Conservation (phyloP, 2,797 vertebrate genomes). For the Synanceia verrucosa region DNA sequence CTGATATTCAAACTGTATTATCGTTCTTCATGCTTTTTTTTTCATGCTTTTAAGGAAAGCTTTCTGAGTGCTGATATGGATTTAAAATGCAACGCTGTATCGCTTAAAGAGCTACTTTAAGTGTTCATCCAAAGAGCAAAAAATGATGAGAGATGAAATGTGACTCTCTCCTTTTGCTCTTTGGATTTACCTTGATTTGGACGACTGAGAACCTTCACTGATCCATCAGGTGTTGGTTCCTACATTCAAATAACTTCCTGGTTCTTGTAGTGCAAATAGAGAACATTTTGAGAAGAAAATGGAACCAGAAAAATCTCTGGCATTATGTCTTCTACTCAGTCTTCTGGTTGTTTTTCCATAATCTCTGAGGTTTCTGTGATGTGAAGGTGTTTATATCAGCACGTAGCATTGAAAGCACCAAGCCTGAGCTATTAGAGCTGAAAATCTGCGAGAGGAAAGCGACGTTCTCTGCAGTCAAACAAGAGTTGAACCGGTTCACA, state of each 20-base stretch:
- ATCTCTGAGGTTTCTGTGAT: not conserved
- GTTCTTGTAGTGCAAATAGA: not conserved
- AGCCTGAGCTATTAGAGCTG: not conserved
- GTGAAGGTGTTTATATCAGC: slow-evolving; percentile 16
- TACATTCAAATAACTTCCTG: not conserved
- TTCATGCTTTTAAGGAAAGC: not conserved
- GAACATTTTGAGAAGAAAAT: not conserved
- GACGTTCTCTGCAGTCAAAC: not conserved
- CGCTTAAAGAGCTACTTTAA: too few species aligned
- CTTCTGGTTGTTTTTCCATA: not conserved
- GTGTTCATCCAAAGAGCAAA: too few species aligned
- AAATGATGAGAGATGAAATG: too few species aligned
- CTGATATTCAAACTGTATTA: slow-evolving; percentile 23
- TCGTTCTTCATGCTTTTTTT: not conserved
- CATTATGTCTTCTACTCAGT: not conserved
- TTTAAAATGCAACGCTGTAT: too few species aligned
- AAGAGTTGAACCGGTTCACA: not conserved
- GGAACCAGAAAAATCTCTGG: not conserved
- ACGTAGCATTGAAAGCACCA: slow-evolving; percentile 6
- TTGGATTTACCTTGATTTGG: too few species aligned
- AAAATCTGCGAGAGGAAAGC: slow-evolving; percentile 5
- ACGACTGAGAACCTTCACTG: too few species aligned
- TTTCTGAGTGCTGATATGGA: slow-evolving; percentile 1
- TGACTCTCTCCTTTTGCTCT: too few species aligned
- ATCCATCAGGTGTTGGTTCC: not conserved